Percentiles rank a stretch among this genome's conserved stretches.
These are phyloP conservation scores for Caenorhabditis doughertyi DNA, from an alignment of 2,888 invertebrate genomes.

Conservation along the genomic window DNA sequence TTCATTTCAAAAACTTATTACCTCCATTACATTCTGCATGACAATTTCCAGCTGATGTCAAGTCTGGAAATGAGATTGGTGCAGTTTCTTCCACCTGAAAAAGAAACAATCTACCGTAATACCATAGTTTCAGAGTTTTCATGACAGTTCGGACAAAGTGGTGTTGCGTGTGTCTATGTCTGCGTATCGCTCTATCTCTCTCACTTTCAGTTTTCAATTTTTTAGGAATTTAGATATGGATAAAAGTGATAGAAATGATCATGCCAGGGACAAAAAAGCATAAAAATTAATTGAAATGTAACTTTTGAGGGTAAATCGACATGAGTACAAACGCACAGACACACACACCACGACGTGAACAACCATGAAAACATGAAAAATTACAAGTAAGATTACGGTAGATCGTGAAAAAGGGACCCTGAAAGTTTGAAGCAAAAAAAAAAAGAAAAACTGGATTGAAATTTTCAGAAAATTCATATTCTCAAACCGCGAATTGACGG, in stretches of 20 bases:
- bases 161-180: constrained; percentile 27
- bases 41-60: constrained; percentile 80
- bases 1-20: not conserved
- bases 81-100: constrained; percentile 63
- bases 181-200: constrained; percentile 43
- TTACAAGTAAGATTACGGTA: constrained; percentile 24
- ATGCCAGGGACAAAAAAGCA: constrained; percentile 21
- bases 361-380: constrained; percentile 24
- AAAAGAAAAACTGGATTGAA: not conserved
- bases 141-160: not conserved
- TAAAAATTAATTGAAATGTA: not conserved
- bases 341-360: constrained; percentile 49
- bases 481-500: constrained; percentile 29
- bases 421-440: constrained; percentile 1
- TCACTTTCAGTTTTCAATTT: constrained; percentile 11
- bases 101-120: constrained; percentile 42
- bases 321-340: constrained; percentile 36
- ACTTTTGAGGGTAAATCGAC: constrained; percentile 1
- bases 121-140: not conserved
- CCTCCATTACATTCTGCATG: constrained; percentile 79
- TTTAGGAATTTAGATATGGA: not conserved
- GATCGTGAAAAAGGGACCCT: constrained; percentile 21
- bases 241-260: not conserved
- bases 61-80: constrained; percentile 73
- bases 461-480: constrained; percentile 22